phyloP scores from a whole-genome alignment of 2,888 invertebrate species.

The Empis livida region DNA sequence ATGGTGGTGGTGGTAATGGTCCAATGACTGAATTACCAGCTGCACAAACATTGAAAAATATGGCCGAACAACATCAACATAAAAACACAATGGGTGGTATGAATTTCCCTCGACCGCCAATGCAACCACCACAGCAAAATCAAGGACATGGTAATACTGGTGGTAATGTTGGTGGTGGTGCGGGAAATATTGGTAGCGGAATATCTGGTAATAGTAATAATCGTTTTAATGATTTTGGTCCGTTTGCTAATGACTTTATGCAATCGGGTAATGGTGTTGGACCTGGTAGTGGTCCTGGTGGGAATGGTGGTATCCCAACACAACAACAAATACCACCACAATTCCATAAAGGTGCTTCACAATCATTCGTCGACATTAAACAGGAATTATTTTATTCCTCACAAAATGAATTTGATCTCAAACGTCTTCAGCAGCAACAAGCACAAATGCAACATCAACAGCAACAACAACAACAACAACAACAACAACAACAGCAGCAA shows the following conservation, averaged over 20 bases:
- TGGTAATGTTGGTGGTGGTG: conserved; percentile 17
- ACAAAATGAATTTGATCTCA: conserved; percentile 36
- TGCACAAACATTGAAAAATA: conserved; percentile 88
- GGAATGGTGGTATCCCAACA: conserved; percentile 23
- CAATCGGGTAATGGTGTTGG: conserved; percentile 19
- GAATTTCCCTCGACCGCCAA: conserved; percentile 38
- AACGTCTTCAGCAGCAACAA: conserved; percentile 31
- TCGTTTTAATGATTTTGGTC: conserved; percentile 48
- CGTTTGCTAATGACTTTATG: conserved; percentile 42
- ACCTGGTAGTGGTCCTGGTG: conserved; percentile 25
- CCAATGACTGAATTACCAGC: conserved; percentile 66
- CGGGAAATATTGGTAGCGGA: conserved; percentile 12
- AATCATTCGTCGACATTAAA: conserved; percentile 41
- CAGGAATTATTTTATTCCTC: conserved; percentile 41
- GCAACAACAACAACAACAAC: conserved; percentile 19
- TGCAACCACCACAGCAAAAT: conserved; percentile 39
- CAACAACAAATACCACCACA: conserved; percentile 26
- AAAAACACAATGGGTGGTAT: conserved; percentile 57
- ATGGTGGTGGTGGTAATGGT: conserved; percentile 17
- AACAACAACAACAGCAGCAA: conserved; percentile 19
- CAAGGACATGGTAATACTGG: conserved; percentile 27
- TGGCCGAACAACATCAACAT: conserved; percentile 95
- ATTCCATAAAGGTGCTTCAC: conserved; percentile 36
- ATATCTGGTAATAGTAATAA: conserved; percentile 16
- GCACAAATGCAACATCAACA: conserved; percentile 17